A percentile compares a stretch with the other conserved stretches of the same genome.
Conservation (phyloP, 2,113 vertebrate species). For the Willisornis vidua region DNA sequence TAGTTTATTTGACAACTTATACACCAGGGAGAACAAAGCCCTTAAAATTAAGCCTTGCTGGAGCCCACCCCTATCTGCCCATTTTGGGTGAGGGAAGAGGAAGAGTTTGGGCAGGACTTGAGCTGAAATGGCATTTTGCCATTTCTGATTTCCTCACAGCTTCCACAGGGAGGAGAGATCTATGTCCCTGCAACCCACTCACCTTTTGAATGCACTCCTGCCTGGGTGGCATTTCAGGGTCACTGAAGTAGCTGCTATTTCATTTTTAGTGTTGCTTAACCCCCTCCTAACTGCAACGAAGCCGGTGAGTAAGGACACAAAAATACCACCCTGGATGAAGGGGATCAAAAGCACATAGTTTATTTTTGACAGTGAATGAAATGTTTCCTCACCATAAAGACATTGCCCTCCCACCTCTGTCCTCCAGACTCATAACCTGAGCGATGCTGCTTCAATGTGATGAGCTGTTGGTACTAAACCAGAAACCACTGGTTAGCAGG, state of each 20-base stretch:
- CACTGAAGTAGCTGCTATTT: neutral
- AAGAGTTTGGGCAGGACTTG: neutral
- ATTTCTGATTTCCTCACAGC: neutral
- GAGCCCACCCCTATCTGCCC: neutral
- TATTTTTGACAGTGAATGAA: neutral
- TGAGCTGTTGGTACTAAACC: neutral
- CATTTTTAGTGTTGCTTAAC: neutral
- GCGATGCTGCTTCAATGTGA: neutral
- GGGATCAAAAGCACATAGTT: neutral
- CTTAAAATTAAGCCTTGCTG: neutral
- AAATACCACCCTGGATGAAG: neutral
- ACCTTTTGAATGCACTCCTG: rapidly evolving
- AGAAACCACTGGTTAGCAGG: neutral
- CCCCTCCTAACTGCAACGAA: neutral
- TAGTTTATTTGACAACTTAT: neutral
- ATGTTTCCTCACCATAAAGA: neutral
- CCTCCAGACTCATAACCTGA: neutral
- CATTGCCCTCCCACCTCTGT: neutral
- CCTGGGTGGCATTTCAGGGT: neutral
- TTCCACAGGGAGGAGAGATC: neutral
- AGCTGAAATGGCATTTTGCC: neutral
- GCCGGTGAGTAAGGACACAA: neutral
- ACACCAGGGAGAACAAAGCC: neutral
- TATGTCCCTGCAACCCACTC: neutral
- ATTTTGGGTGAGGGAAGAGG: neutral